Evolutionary conservation across 2,888 invertebrate species (phyloP), one percentile per base, ranked within the genome.

Genomic region (Drosophila seclusa): DNA sequence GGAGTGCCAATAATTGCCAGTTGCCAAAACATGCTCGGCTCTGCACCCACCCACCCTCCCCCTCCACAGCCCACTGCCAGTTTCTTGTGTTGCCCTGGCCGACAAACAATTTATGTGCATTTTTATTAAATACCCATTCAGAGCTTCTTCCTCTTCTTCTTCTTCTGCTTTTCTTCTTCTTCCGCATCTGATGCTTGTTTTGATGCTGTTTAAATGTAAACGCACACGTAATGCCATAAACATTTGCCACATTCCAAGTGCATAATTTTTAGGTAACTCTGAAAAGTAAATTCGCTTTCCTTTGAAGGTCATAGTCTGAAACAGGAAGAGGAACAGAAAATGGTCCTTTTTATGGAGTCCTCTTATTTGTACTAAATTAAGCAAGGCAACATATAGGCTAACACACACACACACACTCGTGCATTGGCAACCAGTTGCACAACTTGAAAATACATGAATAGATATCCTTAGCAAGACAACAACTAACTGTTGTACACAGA

Each of bases 71-170:
- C 2, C n/a, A 4, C 36, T 45, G 8, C 24, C 24, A 7, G 24
- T 4, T 45, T 16, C 24, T 45, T 45, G 45, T 16, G 45, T 16
- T 55, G 36, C 16, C 40, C 11, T 21, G 40, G 55, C 29, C 54
- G 5, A 34, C 50, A 58, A 57, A 48, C 54, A 82, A 89, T 87
- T 89, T 87, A 87, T 89, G 89, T 79, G 76, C 76, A 77, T 80
- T 87, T 89, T 87, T 80, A 89, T 89, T 77, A 87, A 87, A 87
- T 76, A 77, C 72, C 67, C 84, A 73, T 81, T 74, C 67, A 64
- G 60, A 34, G 21, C 42, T 49, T 27, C 13, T 40, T 10, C 49
- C n/a, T 48, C 27, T 18, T 13, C 45, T 29, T 48, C 18, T 21
- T 49, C 16, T 48, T 42, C 29, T 57, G n/a, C 10, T 32, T 27